Conservation (phyloP, 2,888 invertebrate species). For the Ophonus ardosiacus region DNA sequence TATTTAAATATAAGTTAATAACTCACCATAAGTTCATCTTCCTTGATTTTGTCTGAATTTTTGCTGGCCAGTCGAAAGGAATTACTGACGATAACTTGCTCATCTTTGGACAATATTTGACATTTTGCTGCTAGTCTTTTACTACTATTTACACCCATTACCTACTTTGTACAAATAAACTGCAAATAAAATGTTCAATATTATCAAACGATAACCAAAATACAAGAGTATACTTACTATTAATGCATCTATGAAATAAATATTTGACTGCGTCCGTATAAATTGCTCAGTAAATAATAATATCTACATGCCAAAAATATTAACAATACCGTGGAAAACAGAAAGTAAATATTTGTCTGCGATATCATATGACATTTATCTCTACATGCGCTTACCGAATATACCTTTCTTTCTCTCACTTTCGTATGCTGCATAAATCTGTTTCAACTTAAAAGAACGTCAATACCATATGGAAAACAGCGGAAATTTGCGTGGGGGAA, state of each 20-base stretch:
- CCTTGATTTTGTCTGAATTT: conserved; percentile 81
- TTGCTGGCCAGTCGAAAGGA: conserved; percentile 82
- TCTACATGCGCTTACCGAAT: conserved; percentile 49
- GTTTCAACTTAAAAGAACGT: conserved; percentile 48
- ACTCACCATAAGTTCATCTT: conserved; percentile 83
- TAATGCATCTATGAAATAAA: conserved; percentile 20
- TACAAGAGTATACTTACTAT: conserved; percentile 35
- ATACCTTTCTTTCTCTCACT: conserved; percentile 27
- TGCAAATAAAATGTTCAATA: conserved; percentile 49
- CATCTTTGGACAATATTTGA: conserved; percentile 81
- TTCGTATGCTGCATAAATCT: conserved; percentile 16
- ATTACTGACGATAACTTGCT: conserved; percentile 81
- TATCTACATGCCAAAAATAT: conserved; percentile 56
- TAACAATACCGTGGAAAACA: conserved; percentile 49
- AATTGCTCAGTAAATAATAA: conserved; percentile 23
- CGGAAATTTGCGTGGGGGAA: conserved; percentile 33
- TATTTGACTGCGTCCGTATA: conserved; percentile 21
- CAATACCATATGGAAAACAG: conserved; percentile 57
- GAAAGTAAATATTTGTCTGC: conserved; percentile 62
- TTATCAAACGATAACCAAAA: conserved; percentile 23
- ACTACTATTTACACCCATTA: conserved; percentile 78
- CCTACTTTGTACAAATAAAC: conserved; percentile 38
- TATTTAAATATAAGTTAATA: background rate
- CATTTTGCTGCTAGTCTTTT: conserved; percentile 83
- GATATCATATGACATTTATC: conserved; percentile 60